Base-by-base conservation (phyloP, 2,113 vertebrate genomes). In the Cryptomyrus ogoouensis region DNA sequence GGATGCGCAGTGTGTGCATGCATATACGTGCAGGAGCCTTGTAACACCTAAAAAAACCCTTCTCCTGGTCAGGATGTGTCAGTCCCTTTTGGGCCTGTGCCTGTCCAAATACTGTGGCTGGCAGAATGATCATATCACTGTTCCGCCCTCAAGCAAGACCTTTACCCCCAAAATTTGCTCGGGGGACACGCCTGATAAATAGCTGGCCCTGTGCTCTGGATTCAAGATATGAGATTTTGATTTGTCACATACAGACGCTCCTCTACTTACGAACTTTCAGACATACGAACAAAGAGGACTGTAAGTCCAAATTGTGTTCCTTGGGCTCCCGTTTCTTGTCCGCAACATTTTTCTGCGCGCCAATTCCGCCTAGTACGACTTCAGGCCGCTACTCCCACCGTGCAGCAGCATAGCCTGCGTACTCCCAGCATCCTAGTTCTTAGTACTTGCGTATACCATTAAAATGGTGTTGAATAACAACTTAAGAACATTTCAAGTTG, bases 321-420 rank as follows among this genome's bases (percentile, higher is more conserved):
- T 12, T 12, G 47, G 9, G 47, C 47, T 49, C 47, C 49, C 49
- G 50, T 52, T 17, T 17, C 50, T 15, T 52, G 3, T 52, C 50
- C 50, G 0, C 3, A 1, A 15, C 0, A 3, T 52, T 52, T 52
- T 52, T 52, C 50, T 52, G 50, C 50, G 13, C 3, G 50, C 49
- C 12, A 50, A 15, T 50, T 50, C 49, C 13, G 0, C 13, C 13
- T 52, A 15, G 13, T 52, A 52, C 1, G 13, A 52, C 50, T 15
- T 52, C 50, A 1, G 13, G 2, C 12, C 12, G 12, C 12, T 49
- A 49, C 49, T 49, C 49, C 47, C 9, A 2, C 9, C 1, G 8
- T 0, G 47, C 47, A 47, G 47, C 47, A 47, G 2, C 2, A 0
- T 49, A 49, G 49, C 3, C 0, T 17, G 50, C 50, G 0, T 0